Evolutionary conservation across 2,888 invertebrate genomes (phyloP), one percentile per base, ranked within the genome.

Genomic region (Cheilosia vernalis): DNA sequence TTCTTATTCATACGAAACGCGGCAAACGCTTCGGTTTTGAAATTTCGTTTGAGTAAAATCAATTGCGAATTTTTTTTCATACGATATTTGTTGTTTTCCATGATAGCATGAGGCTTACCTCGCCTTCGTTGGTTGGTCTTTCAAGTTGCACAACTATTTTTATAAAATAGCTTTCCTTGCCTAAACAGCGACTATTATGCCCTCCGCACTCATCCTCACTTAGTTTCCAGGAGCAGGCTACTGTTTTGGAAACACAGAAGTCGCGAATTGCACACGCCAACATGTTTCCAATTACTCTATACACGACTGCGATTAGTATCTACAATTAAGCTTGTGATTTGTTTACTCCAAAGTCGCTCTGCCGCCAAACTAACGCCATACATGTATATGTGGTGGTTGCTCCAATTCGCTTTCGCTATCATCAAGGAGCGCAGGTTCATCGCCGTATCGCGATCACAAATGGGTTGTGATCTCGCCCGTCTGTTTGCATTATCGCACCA

Each of bases 351-450:
- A 58, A 74, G 21, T 47, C 63, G 60, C 58, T 60, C 51, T 27
- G 0, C 7, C 27, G 27, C 27, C 27, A 27, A n/a, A 37, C 56
- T 40, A 61, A 37, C 27, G 9, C 24, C n/a, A 2, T 0, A 19
- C 49, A 4, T 49, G 9, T 19, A 19, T 24, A 5, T 7, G 37
- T 37, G 40, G 19, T 56, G 56, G 67, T 27, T 85, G 81, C 85
- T 85, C 85, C 67, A 85, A 77, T 85, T 85, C 81, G 81, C 85
- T 85, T 81, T 85, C 85, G 81, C 81, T 85, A 85, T 85, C 85
- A 44, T 67, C 77, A 77, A 81, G 85, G 76, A 85, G 81, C 85
- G 64, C 85, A 85, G 85, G 85, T 85, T 85, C 85, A 85, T 77
- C 85, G 84, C 69, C 55, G 40, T 73, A 84, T 84, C 74, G 58